Base-by-base conservation (phyloP, 2,113 vertebrate species). In the Syrrhaptes paradoxus region DNA sequence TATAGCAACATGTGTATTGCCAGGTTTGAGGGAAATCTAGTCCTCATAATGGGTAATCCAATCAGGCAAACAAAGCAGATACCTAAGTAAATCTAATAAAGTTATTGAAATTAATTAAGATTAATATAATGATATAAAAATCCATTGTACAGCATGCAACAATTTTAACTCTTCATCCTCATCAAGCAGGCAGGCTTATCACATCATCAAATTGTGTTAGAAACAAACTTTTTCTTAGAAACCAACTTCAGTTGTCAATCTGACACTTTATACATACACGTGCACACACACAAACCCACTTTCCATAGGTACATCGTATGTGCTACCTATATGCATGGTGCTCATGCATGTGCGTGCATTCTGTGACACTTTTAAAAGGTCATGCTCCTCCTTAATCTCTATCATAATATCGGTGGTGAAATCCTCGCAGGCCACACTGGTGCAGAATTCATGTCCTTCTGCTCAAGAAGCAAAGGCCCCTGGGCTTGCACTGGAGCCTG, bases 191-290 rank as follows among this genome's bases (percentile, higher is more conserved):
- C 41, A 75, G 67, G 34, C 38, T 63, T 86, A 63, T 16, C 48
- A 24, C 6, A 31, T 38, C 43, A 29, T 38, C 59, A 55, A 71
- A 92, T 16, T 16, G 52, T 38, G 65, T 28, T 24, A 73, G 66
- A 82, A 87, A 72, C 66, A 78, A 94, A 74, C 55, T 46, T 89
- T 90, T 95, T 67, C 90, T 97, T 92, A 84, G 93, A 87, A 90
- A 96, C 88, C 70, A 48, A 52, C 61, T 92, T 86, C 46, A 55
- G 1, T 71, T 67, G 57, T 89, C 79, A 84, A 0, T 46, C 75
- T 59, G 72, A 43, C 55, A 72, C 61, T 71, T 74, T 36, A 22
- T 24, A 73, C 21, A 17, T 28, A 31, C 3, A 1, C 2, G 7
- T 8, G 4, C 46, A 11, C 34, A 4, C 32, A 29, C 22, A 6